A percentile compares a stretch with the other conserved stretches of the same genome.
Conservation (phyloP, 2,113 vertebrate species). For the Copsychus sechellarum region DNA sequence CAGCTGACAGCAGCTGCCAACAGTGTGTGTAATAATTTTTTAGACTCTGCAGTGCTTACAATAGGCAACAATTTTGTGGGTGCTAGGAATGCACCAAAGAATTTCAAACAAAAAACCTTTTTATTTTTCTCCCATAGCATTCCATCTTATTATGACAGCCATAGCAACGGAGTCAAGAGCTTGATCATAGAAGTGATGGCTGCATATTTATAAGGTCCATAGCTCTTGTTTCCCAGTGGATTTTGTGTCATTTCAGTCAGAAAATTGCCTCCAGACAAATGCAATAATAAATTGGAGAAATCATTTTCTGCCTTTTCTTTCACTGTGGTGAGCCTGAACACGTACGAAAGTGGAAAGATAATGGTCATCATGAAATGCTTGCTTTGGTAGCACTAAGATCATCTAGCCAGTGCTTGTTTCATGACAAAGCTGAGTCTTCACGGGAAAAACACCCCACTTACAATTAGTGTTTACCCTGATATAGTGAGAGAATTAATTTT, state of each 20-base stretch:
- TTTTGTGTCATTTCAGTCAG: conserved; percentile 74
- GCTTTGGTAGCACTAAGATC: not conserved
- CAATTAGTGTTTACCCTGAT: not conserved
- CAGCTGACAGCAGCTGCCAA: conserved; percentile 3
- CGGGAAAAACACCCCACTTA: not conserved
- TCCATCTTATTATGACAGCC: conserved; percentile 69
- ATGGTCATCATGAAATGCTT: conserved; percentile 22
- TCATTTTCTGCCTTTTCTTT: conserved; percentile 40
- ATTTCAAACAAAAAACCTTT: conserved; percentile 49
- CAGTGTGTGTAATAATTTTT: not conserved
- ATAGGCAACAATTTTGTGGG: conserved; percentile 32
- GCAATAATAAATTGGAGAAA: conserved; percentile 66
- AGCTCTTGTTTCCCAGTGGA: conserved; percentile 64
- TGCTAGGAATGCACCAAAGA: conserved; percentile 14
- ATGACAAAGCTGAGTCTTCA: not conserved
- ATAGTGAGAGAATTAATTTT: not conserved
- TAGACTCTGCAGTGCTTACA: not conserved
- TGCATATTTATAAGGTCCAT: conserved; percentile 64
- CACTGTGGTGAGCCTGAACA: conserved; percentile 21
- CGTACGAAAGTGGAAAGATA: conserved; percentile 30
- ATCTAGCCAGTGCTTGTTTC: not conserved
- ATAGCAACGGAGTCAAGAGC: conserved; percentile 58
- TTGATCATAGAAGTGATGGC: conserved; percentile 55
- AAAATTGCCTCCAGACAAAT: conserved; percentile 71
- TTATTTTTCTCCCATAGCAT: conserved; percentile 2